These are phyloP conservation scores for Cercopithecus diana DNA, from an alignment of 2,797 vertebrate species.

Conservation along the genomic window DNA sequence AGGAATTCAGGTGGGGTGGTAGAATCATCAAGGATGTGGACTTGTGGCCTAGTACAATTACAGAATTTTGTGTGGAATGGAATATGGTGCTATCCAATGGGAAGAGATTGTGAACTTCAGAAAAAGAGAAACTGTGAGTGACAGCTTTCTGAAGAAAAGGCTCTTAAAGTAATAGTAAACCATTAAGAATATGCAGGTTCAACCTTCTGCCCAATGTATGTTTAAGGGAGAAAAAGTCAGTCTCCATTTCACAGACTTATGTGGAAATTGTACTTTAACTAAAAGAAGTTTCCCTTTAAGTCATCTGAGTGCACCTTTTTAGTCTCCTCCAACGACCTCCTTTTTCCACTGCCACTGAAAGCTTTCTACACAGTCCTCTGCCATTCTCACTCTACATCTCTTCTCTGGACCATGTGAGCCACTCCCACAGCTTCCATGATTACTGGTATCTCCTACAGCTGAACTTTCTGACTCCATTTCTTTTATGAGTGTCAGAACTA, in stretches of 20 bases:
- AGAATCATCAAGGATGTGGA: background rate
- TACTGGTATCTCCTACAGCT: background rate
- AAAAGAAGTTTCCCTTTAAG: background rate
- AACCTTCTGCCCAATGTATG: background rate
- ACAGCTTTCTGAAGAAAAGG: background rate
- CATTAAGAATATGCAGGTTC: background rate
- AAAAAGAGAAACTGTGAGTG: background rate
- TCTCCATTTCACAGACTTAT: background rate
- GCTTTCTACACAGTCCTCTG: background rate
- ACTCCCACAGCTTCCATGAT: background rate
- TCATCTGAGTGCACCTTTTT: background rate
- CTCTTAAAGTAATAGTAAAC: background rate
- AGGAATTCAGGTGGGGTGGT: background rate
- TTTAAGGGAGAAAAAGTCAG: background rate
- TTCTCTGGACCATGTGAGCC: background rate
- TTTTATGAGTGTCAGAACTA: background rate
- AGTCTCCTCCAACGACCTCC: background rate
- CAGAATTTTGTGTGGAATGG: background rate
- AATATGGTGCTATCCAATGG: background rate
- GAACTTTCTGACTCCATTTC: background rate
- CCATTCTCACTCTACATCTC: background rate
- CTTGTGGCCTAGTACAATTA: background rate
- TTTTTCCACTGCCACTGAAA: background rate
- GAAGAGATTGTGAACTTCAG: background rate
- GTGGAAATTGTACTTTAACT: background rate